Conservation (phyloP, 1,140 invertebrate genomes). For the Matsumurasca onukii region DNA sequence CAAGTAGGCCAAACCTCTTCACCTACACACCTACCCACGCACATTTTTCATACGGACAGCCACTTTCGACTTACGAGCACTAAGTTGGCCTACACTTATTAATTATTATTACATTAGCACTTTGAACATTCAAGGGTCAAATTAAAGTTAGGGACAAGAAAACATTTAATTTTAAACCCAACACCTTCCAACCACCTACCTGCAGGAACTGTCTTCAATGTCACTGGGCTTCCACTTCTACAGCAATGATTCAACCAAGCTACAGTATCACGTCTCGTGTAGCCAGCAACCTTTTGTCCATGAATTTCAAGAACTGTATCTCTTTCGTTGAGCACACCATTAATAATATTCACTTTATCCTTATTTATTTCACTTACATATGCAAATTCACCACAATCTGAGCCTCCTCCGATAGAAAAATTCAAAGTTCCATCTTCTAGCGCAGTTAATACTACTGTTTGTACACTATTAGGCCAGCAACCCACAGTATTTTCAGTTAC, state of each 20-base stretch:
- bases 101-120: no score
- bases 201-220: constrained; percentile 56
- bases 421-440: constrained; percentile 40
- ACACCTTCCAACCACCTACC: constrained; percentile 53
- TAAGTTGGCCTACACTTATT: no score
- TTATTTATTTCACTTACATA: constrained; percentile 49
- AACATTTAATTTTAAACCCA: background rate
- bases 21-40: no score
- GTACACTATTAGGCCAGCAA: constrained; percentile 41
- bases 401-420: constrained; percentile 52
- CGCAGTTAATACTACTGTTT: constrained; percentile 38
- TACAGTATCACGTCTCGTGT: constrained; percentile 59
- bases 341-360: constrained; percentile 51
- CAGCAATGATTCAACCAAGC: constrained; percentile 60
- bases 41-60: no score
- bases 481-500: constrained; percentile 28
- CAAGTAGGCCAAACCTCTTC: no score
- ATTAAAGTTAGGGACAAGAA: background rate
- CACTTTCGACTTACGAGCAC: no score
- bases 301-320: constrained; percentile 64
- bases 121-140: background rate
- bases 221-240: constrained; percentile 56
- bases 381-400: constrained; percentile 61
- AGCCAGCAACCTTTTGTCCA: constrained; percentile 63
- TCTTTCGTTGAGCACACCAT: constrained; percentile 47